phyloP scores from a whole-genome alignment of 2,888 invertebrate genomes.

The Pyrocoelia pectoralis region DNA sequence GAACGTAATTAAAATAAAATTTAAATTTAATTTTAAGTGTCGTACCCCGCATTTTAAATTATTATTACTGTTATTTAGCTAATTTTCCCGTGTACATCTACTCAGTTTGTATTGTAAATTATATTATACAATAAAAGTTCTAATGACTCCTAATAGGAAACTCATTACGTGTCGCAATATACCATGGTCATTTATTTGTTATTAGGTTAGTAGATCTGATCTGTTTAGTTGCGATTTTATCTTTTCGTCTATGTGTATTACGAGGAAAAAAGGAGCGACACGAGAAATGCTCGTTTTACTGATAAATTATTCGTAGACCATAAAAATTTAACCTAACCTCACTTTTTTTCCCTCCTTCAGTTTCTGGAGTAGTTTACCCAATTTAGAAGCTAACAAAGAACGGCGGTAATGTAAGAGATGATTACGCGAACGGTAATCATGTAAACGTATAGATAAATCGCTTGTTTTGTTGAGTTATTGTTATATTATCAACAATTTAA shows the following conservation, averaged over 20 bases:
- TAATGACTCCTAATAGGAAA: conserved; percentile 36
- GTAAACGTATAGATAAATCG: conserved; percentile 26
- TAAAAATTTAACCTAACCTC: conserved; percentile 22
- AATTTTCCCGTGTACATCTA: not conserved
- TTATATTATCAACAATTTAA: conserved; percentile 38
- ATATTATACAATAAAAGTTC: conserved; percentile 14
- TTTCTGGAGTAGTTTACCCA: not conserved
- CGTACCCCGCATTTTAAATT: conserved; percentile 14
- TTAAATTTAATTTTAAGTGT: conserved; percentile 30
- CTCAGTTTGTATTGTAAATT: conserved; percentile 9
- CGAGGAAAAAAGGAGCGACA: conserved; percentile 24
- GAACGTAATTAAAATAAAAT: conserved; percentile 44
- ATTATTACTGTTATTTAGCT: conserved; percentile 15
- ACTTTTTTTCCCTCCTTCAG: conserved; percentile 17
- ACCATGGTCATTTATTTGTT: conserved; percentile 35
- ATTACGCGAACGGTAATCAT: not conserved
- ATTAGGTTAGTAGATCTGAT: conserved; percentile 36
- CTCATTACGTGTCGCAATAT: conserved; percentile 32
- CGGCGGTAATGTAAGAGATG: not conserved
- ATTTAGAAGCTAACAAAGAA: not conserved
- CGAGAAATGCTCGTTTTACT: conserved; percentile 42
- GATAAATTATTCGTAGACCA: conserved; percentile 27
- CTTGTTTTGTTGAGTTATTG: conserved; percentile 31
- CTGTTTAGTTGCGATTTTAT: conserved; percentile 38
- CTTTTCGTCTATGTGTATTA: conserved; percentile 22